These are phyloP conservation scores for Buceros bicornis DNA, from an alignment of 2,797 vertebrate genomes.

Conservation along the genomic window DNA sequence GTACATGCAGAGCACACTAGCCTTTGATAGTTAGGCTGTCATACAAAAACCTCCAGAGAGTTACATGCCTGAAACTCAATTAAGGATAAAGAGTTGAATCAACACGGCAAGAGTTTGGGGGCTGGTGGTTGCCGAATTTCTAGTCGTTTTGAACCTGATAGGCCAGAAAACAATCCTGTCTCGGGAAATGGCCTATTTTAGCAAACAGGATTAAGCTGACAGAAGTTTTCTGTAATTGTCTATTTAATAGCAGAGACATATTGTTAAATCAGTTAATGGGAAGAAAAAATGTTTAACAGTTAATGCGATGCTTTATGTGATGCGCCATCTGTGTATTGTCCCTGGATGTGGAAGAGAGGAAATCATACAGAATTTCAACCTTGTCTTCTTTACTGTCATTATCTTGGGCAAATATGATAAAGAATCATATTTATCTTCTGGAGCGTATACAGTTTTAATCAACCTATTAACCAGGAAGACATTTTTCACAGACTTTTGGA, in stretches of 20 bases:
- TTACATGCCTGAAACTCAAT: constrained; percentile 37
- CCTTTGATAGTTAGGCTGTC: constrained; percentile 43
- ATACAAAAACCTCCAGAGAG: constrained; percentile 38
- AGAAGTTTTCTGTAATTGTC: constrained; percentile 64
- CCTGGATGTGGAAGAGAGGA: constrained; percentile 45
- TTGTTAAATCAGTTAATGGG: constrained; percentile 78
- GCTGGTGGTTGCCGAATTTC: neutral
- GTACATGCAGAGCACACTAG: neutral
- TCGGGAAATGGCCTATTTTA: constrained; percentile 44
- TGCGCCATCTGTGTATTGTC: constrained; percentile 66
- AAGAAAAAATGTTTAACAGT: constrained; percentile 75
- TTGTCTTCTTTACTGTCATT: constrained; percentile 69
- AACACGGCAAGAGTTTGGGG: neutral
- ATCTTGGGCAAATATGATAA: constrained; percentile 66
- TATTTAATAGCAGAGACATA: constrained; percentile 65
- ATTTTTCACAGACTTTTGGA: constrained; percentile 75
- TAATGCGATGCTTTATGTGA: constrained; percentile 72
- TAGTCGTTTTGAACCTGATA: constrained; percentile 10
- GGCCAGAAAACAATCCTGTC: constrained; percentile 40
- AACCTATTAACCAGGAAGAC: constrained; percentile 72
- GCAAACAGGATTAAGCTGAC: constrained; percentile 44
- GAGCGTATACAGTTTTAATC: constrained; percentile 76
- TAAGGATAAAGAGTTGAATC: constrained; percentile 65
- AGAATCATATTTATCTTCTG: constrained; percentile 75
- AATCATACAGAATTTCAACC: constrained; percentile 66